Conservation (phyloP, 2,888 invertebrate species). For the Epinotia demarniana region DNA sequence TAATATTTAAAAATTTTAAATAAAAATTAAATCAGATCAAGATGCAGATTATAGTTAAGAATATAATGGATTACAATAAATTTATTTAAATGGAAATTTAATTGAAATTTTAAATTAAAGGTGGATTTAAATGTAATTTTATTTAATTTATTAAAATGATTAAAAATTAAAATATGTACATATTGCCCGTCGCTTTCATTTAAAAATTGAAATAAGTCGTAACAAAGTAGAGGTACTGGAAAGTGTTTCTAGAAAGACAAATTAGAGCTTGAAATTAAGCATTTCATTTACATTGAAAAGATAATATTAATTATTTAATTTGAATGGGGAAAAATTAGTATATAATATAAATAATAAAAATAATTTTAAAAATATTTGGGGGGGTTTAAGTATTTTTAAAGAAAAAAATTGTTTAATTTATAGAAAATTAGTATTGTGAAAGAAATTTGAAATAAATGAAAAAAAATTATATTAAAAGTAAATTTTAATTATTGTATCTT, state of each 20-base stretch:
- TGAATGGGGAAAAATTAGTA: conserved; percentile 67
- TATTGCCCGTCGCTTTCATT: conserved; percentile 92
- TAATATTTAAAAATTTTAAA: conserved; percentile 72
- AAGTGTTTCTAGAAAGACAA: conserved; percentile 88
- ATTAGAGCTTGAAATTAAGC: conserved; percentile 86
- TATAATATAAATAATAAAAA: conserved; percentile 74
- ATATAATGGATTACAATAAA: conserved; percentile 88
- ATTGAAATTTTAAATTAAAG: conserved; percentile 76
- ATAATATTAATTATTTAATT: conserved; percentile 77
- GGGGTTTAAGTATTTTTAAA: conserved; percentile 78
- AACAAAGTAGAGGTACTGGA: conserved; percentile 92
- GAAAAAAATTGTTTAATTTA: conserved; percentile 82
- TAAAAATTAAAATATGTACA: conserved; percentile 89
- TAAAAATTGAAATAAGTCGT: conserved; percentile 90
- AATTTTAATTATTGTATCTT: conserved; percentile 87
- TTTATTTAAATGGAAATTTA: conserved; percentile 78
- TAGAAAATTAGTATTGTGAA: conserved; percentile 84
- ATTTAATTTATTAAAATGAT: conserved; percentile 83
- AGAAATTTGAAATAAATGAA: conserved; percentile 83
- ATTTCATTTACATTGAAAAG: conserved; percentile 88
- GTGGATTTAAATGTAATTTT: conserved; percentile 88
- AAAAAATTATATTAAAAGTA: conserved; percentile 80
- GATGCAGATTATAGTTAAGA: conserved; percentile 88
- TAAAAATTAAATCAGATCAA: conserved; percentile 87
- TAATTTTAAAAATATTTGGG: conserved; percentile 71